Base-by-base conservation (phyloP, 2,888 invertebrate genomes). In the Drosophila koepferae region DNA sequence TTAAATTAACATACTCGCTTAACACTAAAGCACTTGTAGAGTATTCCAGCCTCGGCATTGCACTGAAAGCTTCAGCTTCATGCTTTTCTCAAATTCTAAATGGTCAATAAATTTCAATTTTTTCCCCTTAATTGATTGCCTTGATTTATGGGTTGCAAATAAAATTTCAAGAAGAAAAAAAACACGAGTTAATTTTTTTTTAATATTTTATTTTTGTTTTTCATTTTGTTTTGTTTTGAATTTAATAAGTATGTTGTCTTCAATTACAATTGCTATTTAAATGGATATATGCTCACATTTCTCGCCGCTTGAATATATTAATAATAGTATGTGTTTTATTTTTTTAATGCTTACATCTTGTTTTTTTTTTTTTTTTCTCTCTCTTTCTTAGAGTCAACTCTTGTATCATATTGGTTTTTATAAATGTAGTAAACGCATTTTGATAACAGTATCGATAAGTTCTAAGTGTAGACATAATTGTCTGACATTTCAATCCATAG, bases 351-450 rank as follows among this genome's bases (percentile, higher is more conserved):
- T 60, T 63, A 62, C 63, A 58, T 56, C 55, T 4, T 53, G 43
- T 31, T 28, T 31, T n/a, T 23, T 43, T 28, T 38, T 23, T n/a
- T 20, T 31, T 55, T 14, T 40, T n/a, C 20, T 20, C 18, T 34
- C 6, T 51, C 18, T n/a, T n/a, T 9, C 34, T 54, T 34, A 34
- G 14, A 60, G 28, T 56, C 63, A 77, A 65, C 66, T 43, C 65
- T 58, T 44, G 23, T 28, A 23, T 72, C 46, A 41, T 41, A 62
- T 51, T 59, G 43, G 51, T 49, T 65, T 71, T 66, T 86, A 86
- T 89, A 90, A 86, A 86, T 86, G 90, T 86, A 90, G 90, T 90
- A 86, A 86, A 90, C 86, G 89, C 90, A 81, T 81, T 80, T 82
- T 72, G 72, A 86, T 90, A 88, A 90, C 89, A 86, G 74, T 72